Evolutionary conservation across 2,113 vertebrate genomes (phyloP), one percentile per base, ranked within the genome.

Genomic region (Lycaon pictus): DNA sequence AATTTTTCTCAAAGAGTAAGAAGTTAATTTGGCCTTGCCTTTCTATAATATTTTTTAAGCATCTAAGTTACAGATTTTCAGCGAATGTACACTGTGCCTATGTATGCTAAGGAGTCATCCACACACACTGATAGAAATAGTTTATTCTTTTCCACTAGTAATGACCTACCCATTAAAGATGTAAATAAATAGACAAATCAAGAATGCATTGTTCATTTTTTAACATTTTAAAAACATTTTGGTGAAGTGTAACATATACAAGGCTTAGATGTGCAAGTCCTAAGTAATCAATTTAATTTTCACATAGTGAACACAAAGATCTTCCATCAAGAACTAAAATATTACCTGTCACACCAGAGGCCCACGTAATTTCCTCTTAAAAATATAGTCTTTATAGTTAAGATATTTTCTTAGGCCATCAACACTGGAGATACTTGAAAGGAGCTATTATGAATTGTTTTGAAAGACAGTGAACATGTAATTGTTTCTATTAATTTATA

Each of bases 401-500:
- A 91, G n/a, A 37, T 63, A 82, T 80, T 87, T 83, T 69, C 19
- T 94, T 74, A 72, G 51, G 2, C 15, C 92, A 7, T 27, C 35
- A 23, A 74, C 11, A 55, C 29, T 90, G 32, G n/a, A 86, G 76
- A 74, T 95, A 69, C 53, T 94, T 95, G 27, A 53, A 95, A 71
- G 27, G 56, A 87, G 2, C 32, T 83, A 62, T 96, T 80, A 82
- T 32, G 72, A 77, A 87, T 83, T 72, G 25, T 77, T 93, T 80
- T 80, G 22, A 85, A 89, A 91, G 16, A 94, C 20, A 72, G 4
- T 69, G 16, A 88, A 12, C 29, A 29, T 95, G 22, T 84, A 85
- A 90, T 90, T 92, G 35, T 85, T 95, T 85, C 77, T 92, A 11
- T 89, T 95, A 91, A 79, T 88, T 92, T 93, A 35, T 95, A 91